Evolutionary conservation across 2,797 vertebrate genomes (phyloP), one percentile per base, ranked within the genome.

Genomic region (Gila robusta): DNA sequence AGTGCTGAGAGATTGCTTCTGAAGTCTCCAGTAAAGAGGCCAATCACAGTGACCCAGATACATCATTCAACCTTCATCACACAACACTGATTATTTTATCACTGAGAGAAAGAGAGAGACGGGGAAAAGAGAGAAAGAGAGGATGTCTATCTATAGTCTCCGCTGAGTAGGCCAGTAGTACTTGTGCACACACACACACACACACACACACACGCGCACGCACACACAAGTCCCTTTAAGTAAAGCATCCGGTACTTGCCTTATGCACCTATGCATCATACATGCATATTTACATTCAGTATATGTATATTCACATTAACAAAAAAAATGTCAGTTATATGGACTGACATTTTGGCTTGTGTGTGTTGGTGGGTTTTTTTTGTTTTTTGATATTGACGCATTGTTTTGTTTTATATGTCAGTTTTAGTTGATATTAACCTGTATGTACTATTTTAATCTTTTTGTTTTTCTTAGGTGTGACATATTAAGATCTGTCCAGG

Each of bases 1-100:
- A 70, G 28, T 59, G 82, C 89, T 88, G 78, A 85, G 78, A 83
- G 69, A 88, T 74, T 7, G 23, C 82, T 86, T 79, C 73, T 89
- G 85, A 82, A 84, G 87, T 85, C 85, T 88, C 74, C 66, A 87
- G 84, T 88, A 90, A 89, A 88, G 85, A 89, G 87, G 88, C 81
- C 88, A 88, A 86, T 88, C 87, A 77, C 80, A 84, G 85, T 89
- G 90, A 90, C 90, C 90, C 88, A 90, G 62, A 89, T 90, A 88
- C 77, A 88, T 84, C 82, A 73, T 54, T 84, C 82, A 82, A 69
- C 62, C 82, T 84, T 85, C 87, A 87, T 86, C 84, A 86, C 80
- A 81, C 80, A 83, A 80, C 84, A 78, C 84, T 79, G 77, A 86
- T 87, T 87, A 83, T 73, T 87, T 83, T 83, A 79, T 87, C 70